Conservation (phyloP, 2,113 vertebrate species). For the Sminthopsis crassicaudata region DNA sequence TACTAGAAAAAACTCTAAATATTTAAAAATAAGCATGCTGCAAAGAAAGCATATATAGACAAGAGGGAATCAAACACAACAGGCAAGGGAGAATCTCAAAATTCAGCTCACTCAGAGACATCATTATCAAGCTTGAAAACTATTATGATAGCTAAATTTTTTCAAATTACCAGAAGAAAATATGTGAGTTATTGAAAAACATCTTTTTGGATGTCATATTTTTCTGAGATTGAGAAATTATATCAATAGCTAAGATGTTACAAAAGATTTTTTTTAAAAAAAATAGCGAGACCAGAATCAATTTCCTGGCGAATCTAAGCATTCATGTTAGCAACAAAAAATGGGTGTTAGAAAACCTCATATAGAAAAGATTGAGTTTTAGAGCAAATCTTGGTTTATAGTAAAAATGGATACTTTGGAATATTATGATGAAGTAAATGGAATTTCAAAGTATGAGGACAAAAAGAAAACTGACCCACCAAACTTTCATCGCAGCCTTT, state of each 20-base stretch:
- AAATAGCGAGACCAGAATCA: background rate
- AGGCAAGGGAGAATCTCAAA: background rate
- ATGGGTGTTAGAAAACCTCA: background rate
- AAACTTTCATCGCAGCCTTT: background rate
- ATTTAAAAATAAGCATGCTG: background rate
- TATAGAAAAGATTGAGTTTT: background rate
- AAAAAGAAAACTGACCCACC: background rate
- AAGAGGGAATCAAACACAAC: background rate
- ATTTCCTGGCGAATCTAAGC: background rate
- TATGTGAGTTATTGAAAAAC: background rate
- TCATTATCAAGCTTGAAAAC: background rate
- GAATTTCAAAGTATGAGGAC: background rate
- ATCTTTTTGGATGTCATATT: background rate
- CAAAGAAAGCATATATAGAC: background rate
- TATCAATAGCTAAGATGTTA: background rate
- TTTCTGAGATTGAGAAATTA: background rate
- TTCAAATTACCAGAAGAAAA: background rate
- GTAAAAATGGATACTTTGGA: background rate
- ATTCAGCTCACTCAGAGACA: background rate
- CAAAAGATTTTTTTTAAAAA: background rate
- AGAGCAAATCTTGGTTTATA: background rate
- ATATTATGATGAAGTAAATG: background rate
- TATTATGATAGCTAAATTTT: background rate
- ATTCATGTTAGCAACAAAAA: background rate
- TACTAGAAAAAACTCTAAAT: background rate